Conservation (phyloP, 2,113 vertebrate genomes). For the Miniopterus natalensis region DNA sequence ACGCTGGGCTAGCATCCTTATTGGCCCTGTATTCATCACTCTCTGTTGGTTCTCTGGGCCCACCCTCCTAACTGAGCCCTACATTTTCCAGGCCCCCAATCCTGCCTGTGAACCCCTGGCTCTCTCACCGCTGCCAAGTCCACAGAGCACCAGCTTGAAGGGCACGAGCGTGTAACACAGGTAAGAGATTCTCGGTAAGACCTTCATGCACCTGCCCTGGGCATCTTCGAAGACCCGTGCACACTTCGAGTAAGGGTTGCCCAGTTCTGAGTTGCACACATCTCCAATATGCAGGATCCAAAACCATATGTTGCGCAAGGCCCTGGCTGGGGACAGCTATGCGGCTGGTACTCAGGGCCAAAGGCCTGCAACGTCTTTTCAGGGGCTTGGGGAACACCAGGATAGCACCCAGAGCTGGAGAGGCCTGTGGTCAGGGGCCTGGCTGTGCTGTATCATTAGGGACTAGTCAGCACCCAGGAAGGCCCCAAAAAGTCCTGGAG, state of each 20-base stretch:
- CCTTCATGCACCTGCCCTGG: conserved; percentile 84
- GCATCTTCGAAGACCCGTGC: conserved; percentile 85
- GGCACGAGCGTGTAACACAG: conserved; percentile 89
- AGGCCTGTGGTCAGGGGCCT: neutral
- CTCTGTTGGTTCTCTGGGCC: rapidly evolving
- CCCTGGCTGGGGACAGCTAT: conserved; percentile 84
- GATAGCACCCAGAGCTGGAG: neutral
- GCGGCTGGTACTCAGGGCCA: neutral
- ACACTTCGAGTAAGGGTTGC: conserved; percentile 90
- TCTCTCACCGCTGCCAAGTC: conserved; percentile 83
- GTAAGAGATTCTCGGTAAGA: conserved; percentile 86
- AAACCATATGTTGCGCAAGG: conserved; percentile 89
- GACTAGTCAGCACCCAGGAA: neutral
- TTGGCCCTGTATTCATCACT: too few species aligned
- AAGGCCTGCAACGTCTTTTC: neutral
- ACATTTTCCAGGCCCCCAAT: rapidly evolving
- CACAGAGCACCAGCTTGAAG: conserved; percentile 90
- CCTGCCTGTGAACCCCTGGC: rapidly evolving
- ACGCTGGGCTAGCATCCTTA: too few species aligned
- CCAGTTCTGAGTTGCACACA: conserved; percentile 91
- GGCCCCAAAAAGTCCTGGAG: neutral
- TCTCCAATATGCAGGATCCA: conserved; percentile 90
- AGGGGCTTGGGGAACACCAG: neutral
- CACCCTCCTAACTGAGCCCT: rapidly evolving
- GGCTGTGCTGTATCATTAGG: neutral